phyloP scores from a whole-genome alignment of 2,797 vertebrate genomes.

The Acanthurus tractus region DNA sequence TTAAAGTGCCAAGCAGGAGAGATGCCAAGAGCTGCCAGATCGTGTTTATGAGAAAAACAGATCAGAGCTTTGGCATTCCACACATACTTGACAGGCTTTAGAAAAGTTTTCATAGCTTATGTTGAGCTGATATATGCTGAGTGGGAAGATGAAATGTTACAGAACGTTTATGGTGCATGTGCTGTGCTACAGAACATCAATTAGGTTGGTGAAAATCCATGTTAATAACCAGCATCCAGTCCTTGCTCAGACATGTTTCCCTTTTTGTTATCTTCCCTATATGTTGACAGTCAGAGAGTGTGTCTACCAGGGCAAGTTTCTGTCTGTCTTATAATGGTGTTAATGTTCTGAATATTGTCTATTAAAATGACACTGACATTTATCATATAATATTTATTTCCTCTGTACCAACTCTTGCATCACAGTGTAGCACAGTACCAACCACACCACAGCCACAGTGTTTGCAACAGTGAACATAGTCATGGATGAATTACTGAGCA shows the following conservation, averaged over 20 bases:
- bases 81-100: constrained; percentile 9
- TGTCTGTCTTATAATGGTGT: neutral
- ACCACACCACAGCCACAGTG: neutral
- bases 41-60: constrained; percentile 25
- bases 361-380: neutral
- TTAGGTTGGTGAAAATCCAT: no score
- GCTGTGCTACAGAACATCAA: neutral
- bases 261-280: neutral
- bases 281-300: neutral
- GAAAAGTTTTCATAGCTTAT: constrained; percentile 7
- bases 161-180: neutral
- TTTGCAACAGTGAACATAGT: neutral
- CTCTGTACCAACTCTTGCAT: neutral
- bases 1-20: constrained; percentile 33
- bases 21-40: constrained; percentile 45
- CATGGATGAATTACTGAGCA: neutral
- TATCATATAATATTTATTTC: neutral
- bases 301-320: neutral
- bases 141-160: constrained; percentile 15
- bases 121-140: constrained; percentile 5
- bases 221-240: no score
- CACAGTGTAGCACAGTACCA: neutral
- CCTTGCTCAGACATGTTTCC: neutral
- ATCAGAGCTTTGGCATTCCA: constrained; percentile 37
- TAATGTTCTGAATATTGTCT: no score